Evolutionary conservation across 2,797 vertebrate species (phyloP).

Genomic region (Macropus fuliginosus): DNA sequence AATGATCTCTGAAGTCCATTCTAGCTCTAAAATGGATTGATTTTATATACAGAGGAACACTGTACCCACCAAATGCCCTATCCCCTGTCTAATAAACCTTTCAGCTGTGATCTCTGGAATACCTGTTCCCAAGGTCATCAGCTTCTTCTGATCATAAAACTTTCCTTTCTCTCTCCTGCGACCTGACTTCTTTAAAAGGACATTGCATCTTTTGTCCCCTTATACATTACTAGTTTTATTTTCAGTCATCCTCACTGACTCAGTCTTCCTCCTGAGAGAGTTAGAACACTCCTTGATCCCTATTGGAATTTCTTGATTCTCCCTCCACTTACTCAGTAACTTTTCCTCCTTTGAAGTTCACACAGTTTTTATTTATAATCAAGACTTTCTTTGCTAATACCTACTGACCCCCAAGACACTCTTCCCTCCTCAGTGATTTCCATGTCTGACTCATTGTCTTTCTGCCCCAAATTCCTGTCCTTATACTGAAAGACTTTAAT

Average conservation of each 20-base stretch:
- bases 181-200: not conserved
- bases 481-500: not conserved
- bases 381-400: not conserved
- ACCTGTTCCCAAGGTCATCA: not conserved
- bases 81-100: not conserved
- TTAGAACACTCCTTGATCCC: not conserved
- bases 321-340: not conserved
- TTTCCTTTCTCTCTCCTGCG: not conserved
- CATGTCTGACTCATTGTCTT: not conserved
- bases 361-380: not conserved
- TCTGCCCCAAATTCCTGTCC: not conserved
- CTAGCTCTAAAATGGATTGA: not conserved
- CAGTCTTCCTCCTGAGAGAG: not conserved
- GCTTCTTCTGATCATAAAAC: not conserved
- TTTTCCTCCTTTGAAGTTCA: not conserved
- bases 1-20: not conserved
- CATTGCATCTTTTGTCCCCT: not conserved
- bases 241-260: not conserved
- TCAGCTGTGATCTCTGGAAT: not conserved
- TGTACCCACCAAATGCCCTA: not conserved
- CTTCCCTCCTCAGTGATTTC: not conserved
- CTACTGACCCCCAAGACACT: not conserved
- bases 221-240: not conserved
- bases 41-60: not conserved
- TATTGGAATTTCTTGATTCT: not conserved